These are phyloP conservation scores for Hetaerina titia DNA, from an alignment of 2,888 invertebrate species.

Conservation along the genomic window DNA sequence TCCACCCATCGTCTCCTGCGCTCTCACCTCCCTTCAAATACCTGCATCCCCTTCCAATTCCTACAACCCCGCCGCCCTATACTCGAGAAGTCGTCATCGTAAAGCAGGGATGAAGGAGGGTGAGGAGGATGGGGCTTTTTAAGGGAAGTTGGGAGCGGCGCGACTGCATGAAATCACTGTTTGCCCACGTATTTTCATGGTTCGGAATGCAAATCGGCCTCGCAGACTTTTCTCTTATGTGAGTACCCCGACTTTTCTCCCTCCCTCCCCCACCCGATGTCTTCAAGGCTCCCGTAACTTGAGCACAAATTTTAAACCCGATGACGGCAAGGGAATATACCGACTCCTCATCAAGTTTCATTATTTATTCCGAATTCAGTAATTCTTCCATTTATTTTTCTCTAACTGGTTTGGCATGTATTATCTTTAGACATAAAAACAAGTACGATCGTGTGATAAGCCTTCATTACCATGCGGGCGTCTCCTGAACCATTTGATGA, in stretches of 20 bases:
- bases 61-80: no score
- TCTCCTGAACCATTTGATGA: no score
- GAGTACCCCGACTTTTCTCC: not conserved
- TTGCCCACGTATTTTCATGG: not conserved
- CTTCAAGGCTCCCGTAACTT: not conserved
- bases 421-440: not conserved
- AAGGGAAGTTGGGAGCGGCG: not conserved
- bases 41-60: not conserved
- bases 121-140: not conserved
- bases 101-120: not conserved
- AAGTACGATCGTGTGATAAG: no score
- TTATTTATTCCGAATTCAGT: not conserved
- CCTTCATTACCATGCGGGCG: no score
- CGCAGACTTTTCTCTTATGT: not conserved
- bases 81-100: not conserved
- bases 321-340: not conserved
- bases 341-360: constrained; percentile 5
- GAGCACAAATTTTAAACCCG: not conserved
- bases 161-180: not conserved
- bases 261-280: not conserved
- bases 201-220: not conserved
- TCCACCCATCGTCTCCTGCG: not conserved
- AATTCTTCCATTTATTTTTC: not conserved
- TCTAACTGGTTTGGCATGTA: not conserved
- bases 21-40: not conserved